Evolutionary conservation across 1,140 invertebrate species (phyloP), one percentile per base, ranked within the genome.

Genomic region (Rhyzopertha dominica): DNA sequence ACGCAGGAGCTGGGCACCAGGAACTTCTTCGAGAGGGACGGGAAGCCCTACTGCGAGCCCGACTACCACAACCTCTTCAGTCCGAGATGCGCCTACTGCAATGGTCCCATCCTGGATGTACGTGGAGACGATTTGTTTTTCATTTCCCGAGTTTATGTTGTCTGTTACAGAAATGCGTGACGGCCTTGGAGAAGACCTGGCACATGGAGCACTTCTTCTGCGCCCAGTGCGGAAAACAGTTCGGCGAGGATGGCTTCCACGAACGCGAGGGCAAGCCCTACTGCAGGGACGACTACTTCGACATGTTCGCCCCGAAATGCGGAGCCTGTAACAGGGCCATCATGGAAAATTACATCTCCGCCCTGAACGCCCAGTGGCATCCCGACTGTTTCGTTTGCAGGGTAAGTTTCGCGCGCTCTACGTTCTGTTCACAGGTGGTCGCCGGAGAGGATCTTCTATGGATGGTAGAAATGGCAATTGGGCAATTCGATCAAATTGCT

Each of bases 171-270:
- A 98, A 98, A 93, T 98, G 95, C 73, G 91, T 99, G 23, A 98
- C 94, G 1, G 96, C 96, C 2, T 71, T 99, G 64, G 95, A 97
- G 62, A 94, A 93, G 67, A 98, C 95, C 29, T 99, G 95, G 94
- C 97, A 99, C 69, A 95, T 94, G 47, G 95, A 99, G 68, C 95
- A 98, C 73, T 99, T 99, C 78, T 95, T 97, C 75, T 99, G 97
- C 73, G 91, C 91, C 29, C 92, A 97, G 62, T 98, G 96, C 70
- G 93, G 93, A 32, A 89, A 93, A 65, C 90, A 92, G 63, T 97
- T 98, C 62, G 94, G 93, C 5, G 94, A 97, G 57, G 94, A 97
- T 35, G 94, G 91, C 10, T 95, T 94, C 76, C 92, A 95, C 69
- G 92, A 95, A 64, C 80, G 87, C 47, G 90, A 95, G 54, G 90